Percentiles rank a stretch among this genome's conserved stretches.
Conservation (phyloP, 2,113 vertebrate genomes). For the Hemichromis elongatus region DNA sequence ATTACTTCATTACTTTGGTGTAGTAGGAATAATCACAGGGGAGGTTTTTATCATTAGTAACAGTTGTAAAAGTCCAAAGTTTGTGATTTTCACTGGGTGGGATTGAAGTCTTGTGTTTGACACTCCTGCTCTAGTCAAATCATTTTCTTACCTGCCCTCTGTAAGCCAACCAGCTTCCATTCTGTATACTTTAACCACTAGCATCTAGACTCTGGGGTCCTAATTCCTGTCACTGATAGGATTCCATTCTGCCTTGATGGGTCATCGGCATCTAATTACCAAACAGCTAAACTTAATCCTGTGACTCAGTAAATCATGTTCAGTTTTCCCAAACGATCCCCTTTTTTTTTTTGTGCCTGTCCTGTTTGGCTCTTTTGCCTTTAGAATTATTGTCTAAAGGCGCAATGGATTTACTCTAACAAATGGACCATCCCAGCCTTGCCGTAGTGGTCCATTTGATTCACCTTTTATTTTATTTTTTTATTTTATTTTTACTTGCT, state of each 20-base stretch:
- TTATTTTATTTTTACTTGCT: no score
- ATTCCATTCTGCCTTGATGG: not conserved
- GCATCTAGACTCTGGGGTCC: not conserved
- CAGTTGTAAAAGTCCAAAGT: not conserved
- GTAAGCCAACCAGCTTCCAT: not conserved
- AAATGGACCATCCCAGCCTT: no score
- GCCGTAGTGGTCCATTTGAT: no score
- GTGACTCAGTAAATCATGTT: not conserved
- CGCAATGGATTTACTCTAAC: no score
- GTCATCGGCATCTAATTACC: not conserved
- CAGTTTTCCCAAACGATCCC: no score
- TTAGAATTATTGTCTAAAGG: no score
- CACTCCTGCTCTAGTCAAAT: not conserved
- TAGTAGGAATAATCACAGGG: not conserved
- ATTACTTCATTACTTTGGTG: not conserved
- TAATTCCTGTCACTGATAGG: not conserved
- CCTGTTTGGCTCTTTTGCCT: no score
- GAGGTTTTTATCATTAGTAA: not conserved
- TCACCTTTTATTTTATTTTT: no score
- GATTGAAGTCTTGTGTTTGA: not conserved
- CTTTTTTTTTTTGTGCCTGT: no score
- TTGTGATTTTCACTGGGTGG: not conserved
- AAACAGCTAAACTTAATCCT: not conserved
- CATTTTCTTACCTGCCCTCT: not conserved
- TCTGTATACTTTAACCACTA: not conserved